Percentiles rank a stretch among this genome's conserved stretches.
Conservation (phyloP, 2,113 vertebrate genomes). For the Siniperca knerii region DNA sequence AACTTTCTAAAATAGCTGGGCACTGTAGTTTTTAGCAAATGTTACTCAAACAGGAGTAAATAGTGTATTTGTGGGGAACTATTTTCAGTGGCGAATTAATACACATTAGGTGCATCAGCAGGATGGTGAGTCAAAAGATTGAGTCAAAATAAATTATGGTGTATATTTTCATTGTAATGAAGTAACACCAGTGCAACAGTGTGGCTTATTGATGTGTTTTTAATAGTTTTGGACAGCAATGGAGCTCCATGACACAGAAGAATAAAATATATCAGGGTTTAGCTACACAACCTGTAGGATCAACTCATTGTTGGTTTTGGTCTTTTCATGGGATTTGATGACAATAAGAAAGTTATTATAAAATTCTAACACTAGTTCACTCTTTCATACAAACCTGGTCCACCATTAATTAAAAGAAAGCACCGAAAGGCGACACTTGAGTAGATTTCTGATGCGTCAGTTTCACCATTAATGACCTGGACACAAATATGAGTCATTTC, state of each 20-base stretch:
- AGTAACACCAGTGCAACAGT: not conserved
- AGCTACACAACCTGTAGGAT: not conserved
- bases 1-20: not conserved
- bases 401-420: not conserved
- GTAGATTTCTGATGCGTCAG: slow-evolving; percentile 14
- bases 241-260: not conserved
- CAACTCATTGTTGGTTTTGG: not conserved
- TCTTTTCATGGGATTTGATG: not conserved
- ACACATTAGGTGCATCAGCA: not conserved
- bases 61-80: not conserved
- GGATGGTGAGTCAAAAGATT: not conserved
- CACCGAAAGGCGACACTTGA: not conserved
- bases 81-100: not conserved
- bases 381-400: not conserved
- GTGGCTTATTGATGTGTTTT: not conserved
- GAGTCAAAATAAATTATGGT: too few relatives aligned
- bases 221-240: not conserved
- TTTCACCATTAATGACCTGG: slow-evolving; percentile 19
- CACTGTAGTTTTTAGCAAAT: not conserved
- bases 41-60: not conserved
- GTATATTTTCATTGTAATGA: not conserved
- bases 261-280: not conserved
- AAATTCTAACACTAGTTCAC: not conserved
- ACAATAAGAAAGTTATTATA: not conserved
- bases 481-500: slow-evolving; percentile 35